These are phyloP conservation scores for Mormyrus iriodes DNA, from an alignment of 2,113 vertebrate genomes.

Conservation along the genomic window DNA sequence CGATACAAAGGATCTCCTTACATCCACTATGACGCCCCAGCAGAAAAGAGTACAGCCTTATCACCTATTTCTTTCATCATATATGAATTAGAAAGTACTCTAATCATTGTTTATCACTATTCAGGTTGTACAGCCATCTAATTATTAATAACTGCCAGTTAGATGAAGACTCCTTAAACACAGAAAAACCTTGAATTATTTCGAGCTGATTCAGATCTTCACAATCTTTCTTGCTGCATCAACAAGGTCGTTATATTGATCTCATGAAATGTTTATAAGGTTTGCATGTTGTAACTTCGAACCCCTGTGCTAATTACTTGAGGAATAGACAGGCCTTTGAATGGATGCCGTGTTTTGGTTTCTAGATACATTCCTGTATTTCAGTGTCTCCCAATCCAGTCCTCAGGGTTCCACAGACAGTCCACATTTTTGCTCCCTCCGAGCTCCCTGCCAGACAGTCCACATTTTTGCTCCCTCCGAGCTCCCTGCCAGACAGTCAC, in stretches of 20 bases:
- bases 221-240: neutral
- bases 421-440: too few relatives aligned
- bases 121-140: neutral
- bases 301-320: slow-evolving; percentile 10
- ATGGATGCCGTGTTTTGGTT: neutral
- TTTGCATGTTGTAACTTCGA: slow-evolving; percentile 2
- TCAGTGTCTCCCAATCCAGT: neutral
- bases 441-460: neutral
- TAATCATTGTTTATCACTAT: neutral
- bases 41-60: neutral
- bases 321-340: neutral
- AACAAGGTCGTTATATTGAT: slow-evolving; percentile 26
- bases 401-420: neutral
- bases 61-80: neutral
- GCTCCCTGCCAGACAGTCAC: neutral
- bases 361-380: neutral
- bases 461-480: neutral
- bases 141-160: neutral
- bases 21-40: neutral
- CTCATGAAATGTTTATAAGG: slow-evolving; percentile 8
- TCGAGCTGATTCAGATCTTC: neutral
- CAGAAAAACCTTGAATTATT: neutral
- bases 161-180: neutral
- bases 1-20: neutral
- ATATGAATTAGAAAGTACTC: neutral